Conservation (phyloP, 2,113 vertebrate species). For the Anas platyrhynchos region DNA sequence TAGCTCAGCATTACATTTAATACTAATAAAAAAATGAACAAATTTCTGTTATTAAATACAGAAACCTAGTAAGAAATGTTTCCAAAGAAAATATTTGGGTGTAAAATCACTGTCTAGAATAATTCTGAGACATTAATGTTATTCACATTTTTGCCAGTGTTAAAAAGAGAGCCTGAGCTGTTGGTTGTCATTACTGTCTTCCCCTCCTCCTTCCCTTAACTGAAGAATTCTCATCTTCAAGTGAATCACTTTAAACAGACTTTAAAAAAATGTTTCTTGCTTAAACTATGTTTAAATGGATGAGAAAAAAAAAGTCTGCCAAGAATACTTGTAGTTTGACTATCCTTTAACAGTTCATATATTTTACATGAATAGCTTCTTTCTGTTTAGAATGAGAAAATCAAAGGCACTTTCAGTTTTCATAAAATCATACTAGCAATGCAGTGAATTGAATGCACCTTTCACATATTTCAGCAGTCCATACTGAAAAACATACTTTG, state of each 20-base stretch:
- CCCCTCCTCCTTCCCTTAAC: neutral
- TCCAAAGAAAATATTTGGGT: neutral
- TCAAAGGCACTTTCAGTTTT: slow-evolving; percentile 29
- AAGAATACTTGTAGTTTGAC: slow-evolving; percentile 24
- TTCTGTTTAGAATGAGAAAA: slow-evolving; percentile 32
- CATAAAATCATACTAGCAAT: neutral
- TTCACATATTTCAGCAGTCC: neutral
- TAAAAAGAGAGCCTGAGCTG: slow-evolving; percentile 28
- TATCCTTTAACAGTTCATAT: slow-evolving; percentile 29
- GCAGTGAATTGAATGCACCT: neutral
- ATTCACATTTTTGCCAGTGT: slow-evolving; percentile 31
- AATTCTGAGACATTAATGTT: neutral
- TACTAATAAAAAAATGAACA: neutral
- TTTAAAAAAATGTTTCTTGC: slow-evolving; percentile 15
- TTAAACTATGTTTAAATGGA: slow-evolving; percentile 29
- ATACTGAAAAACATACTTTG: neutral
- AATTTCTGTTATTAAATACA: neutral
- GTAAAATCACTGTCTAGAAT: neutral
- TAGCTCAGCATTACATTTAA: neutral
- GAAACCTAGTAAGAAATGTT: neutral
- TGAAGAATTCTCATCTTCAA: slow-evolving; percentile 27
- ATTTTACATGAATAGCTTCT: slow-evolving; percentile 29
- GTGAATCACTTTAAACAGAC: slow-evolving; percentile 21
- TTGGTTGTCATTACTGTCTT: slow-evolving; percentile 42
- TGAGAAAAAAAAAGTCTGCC: neutral